A percentile compares a stretch with the other conserved stretches of the same genome.
phyloP scores from a whole-genome alignment of 2,797 vertebrate species.

The Neosilurus hyrtlii region DNA sequence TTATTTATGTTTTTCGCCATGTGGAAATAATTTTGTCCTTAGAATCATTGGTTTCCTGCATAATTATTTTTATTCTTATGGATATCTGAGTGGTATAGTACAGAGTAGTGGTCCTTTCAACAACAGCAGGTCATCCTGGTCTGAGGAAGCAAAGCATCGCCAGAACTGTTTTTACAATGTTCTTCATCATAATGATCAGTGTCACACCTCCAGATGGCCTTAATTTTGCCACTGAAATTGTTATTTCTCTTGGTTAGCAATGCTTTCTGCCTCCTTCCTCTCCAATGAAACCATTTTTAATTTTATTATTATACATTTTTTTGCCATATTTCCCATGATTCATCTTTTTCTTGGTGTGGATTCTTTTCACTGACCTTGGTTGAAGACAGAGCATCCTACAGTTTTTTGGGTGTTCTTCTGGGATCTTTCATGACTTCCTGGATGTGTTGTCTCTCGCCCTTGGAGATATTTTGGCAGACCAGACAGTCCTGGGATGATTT shows the following conservation, averaged over 20 bases:
- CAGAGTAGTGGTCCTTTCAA: neutral
- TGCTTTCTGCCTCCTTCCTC: neutral
- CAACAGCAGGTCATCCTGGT: neutral
- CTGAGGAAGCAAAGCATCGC: neutral
- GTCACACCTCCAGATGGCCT: neutral
- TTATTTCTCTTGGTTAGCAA: neutral
- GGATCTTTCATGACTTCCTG: neutral
- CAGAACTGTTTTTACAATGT: neutral
- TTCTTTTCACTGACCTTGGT: neutral
- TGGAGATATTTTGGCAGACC: neutral
- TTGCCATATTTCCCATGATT: no score
- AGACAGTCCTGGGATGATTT: conserved; percentile 13
- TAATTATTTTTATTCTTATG: neutral
- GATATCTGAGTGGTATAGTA: no score
- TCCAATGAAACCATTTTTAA: no score
- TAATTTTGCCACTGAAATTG: neutral
- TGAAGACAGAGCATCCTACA: neutral
- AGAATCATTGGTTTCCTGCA: neutral
- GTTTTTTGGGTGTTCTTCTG: neutral
- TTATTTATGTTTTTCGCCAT: no score
- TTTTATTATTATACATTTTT: no score
- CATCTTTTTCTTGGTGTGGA: neutral
- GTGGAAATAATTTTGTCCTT: neutral
- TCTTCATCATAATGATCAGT: no score
- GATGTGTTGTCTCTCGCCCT: conserved; percentile 1